phyloP scores from a whole-genome alignment of 2,888 invertebrate species.

The Criorhina ranunculi region DNA sequence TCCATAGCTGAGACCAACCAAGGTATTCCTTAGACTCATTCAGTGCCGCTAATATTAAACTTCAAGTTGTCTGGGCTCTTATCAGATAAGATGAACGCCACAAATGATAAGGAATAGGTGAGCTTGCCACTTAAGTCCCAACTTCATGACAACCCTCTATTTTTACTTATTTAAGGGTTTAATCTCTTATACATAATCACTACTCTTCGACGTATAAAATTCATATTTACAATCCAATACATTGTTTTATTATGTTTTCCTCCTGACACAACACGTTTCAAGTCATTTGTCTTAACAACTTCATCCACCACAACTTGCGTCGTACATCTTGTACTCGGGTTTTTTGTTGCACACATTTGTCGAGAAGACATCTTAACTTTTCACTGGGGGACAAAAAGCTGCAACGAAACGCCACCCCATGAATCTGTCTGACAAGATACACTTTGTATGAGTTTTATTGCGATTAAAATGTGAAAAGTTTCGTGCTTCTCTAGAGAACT shows the following conservation, averaged over 20 bases:
- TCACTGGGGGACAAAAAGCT: constrained; percentile 33
- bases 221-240: neutral
- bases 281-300: constrained; percentile 72
- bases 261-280: constrained; percentile 52
- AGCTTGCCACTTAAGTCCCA: no score
- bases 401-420: constrained; percentile 28
- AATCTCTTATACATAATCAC: no score
- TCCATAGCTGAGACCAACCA: no score
- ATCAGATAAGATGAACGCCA: no score
- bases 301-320: constrained; percentile 50
- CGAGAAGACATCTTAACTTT: constrained; percentile 54
- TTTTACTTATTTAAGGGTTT: no score
- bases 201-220: no score
- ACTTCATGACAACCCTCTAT: no score
- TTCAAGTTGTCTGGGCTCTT: no score
- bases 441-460: constrained; percentile 67
- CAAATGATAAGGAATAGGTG: no score
- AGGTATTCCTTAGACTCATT: no score
- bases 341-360: constrained; percentile 33
- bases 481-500: constrained; percentile 39
- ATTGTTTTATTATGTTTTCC: constrained; percentile 40
- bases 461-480: constrained; percentile 75
- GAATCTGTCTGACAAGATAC: constrained; percentile 63
- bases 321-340: constrained; percentile 2
- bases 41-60: no score